Evolutionary conservation across 2,797 vertebrate species (phyloP).

Genomic region (Squalus acanthias): DNA sequence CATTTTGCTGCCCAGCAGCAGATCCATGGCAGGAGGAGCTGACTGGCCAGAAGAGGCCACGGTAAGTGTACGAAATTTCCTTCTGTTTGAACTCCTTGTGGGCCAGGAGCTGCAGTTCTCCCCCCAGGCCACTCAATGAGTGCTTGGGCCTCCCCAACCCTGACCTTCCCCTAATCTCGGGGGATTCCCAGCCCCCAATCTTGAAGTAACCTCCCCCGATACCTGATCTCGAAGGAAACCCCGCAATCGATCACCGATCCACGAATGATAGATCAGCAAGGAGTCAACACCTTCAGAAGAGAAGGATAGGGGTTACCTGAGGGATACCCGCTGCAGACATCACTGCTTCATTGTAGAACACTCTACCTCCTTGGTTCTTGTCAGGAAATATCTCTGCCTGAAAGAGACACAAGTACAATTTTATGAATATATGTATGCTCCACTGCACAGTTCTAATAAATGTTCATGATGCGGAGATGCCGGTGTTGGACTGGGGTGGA

Average conservation of each 20-base stretch:
- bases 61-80: not conserved
- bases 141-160: not conserved
- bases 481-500: no score
- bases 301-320: constrained; percentile 60
- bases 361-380: constrained; percentile 72
- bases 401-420: not conserved
- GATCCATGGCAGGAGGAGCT: not conserved
- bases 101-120: not conserved
- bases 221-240: not conserved
- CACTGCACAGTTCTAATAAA: not conserved
- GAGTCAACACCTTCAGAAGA: not conserved
- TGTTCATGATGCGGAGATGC: no score
- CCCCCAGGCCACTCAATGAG: not conserved
- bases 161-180: not conserved
- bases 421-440: not conserved
- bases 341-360: constrained; percentile 78
- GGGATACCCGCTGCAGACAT: constrained; percentile 80
- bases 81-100: not conserved
- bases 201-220: not conserved
- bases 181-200: not conserved
- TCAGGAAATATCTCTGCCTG: constrained; percentile 87
- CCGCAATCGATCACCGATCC: not conserved
- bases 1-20: not conserved
- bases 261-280: not conserved
- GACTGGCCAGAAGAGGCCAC: not conserved